Base-by-base conservation (phyloP, 1,140 invertebrate species). In the Plodia interpunctella region DNA sequence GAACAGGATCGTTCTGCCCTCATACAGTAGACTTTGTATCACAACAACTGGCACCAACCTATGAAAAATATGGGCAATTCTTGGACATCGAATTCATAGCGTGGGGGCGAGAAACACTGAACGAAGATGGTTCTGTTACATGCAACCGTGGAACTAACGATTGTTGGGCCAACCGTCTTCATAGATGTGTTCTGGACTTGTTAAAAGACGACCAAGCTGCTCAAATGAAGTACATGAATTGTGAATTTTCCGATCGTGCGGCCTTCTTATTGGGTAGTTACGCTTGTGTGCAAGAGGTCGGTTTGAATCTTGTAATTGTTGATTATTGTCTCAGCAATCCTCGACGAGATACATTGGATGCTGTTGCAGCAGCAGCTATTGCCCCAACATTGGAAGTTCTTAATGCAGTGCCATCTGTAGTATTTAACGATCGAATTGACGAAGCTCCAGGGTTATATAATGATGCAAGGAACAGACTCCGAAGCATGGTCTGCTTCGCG, bases 161-260 rank as follows among this genome's bases (percentile, higher is more conserved):
- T 49, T 90, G 87, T 63, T 83, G 74, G 73, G 86, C 79, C 0
- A 88, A 90, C 57, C 72, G 79, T 18, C 66, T 88, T 15, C 86
- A 87, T 10, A 74, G 83, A 49, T 90, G 87, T 54, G 75, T 63
- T 0, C 38, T 90, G 0, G 57, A 84, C 25, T 56, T 73, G 56
- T 66, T 88, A 19, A 64, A 66, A 10, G 60, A 53, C 0, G 66
- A 87, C 21, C 71, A 78, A 51, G 73, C 70, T 0, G 72, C 73
- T 10, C 76, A 76, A 52, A 53, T 88, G 13, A 52, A 71, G 18
- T 90, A 85, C 58, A 87, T 90, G 74, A 44, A 53, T 38, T 90
- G 88, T 62, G 88, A 90, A 62, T 87, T 80, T 51, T 57, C 61
- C 0, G 44, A 51, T 0, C 64, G 56, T 15, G 69, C 80, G 6